Evolutionary conservation across 2,888 invertebrate genomes (phyloP), one percentile per base, ranked within the genome.

Genomic region (Stomorhina lunata): DNA sequence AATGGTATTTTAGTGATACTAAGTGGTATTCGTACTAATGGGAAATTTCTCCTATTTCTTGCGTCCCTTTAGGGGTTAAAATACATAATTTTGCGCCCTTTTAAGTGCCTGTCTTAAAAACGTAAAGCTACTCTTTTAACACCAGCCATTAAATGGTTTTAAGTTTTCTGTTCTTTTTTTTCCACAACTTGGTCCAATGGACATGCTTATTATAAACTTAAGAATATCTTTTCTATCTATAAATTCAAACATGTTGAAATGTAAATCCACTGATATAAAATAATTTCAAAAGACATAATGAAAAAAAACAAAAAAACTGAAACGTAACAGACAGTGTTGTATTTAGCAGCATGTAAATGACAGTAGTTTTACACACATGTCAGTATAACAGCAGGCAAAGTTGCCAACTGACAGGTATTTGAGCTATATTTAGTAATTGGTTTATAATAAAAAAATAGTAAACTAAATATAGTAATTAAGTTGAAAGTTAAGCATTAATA

Each of bases 101-200:
- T 80, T 71, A 45, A 43, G 29, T 79, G 78, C 59, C 75, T 75
- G 76, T 75, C 81, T 61, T 69, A 43, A 66, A 43, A 34, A 79
- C 68, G 83, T 84, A 50, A 83, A 80, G 71, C 80, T 76, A 86
- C 87, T 86, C 87, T 88, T 88, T 88, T 87, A 88, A 88, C 89
- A 89, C 88, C 87, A 83, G 50, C 5, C 72, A 63, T 48, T 83
- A 87, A 89, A 88, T 89, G 87, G 87, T 86, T 89, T 86, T 86
- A 85, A 85, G 86, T 86, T 87, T 89, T 86, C 87, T 65, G 37
- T 27, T 53, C 17, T 45, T n/a, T 45, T 37, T 48, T 40, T 15
- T 63, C 37, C 20, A 32, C 9, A 40, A 1, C 43, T 27, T 9
- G 12, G 32, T 2, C 53, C n/a, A n/a, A n/a, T 48, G 59, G 2